Evolutionary conservation across 2,113 vertebrate genomes (phyloP), one percentile per base, ranked within the genome.

Genomic region (Nanger granti): DNA sequence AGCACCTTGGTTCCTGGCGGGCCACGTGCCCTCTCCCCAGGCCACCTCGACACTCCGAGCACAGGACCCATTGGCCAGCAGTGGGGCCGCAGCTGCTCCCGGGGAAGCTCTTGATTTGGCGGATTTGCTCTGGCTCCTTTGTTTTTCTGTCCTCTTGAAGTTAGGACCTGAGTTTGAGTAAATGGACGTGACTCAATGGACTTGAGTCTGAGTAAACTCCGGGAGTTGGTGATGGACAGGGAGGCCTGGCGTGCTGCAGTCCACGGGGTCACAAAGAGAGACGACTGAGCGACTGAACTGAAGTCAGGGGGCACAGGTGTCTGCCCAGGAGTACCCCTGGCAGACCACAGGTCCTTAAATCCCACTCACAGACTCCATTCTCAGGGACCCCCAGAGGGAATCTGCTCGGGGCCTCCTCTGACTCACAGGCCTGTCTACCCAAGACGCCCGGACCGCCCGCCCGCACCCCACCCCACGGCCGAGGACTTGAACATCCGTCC

Each of bases 21-120:
- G 34, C 8, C 4, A 34, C 12, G 4, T 26, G 24, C 28, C 18
- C 29, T 29, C 34, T 57, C 85, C 24, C 18, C 1, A 4, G 52
- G 31, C 12, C 18, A 54, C 15, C 6, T 6, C 0, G 20, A 0
- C 6, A 4, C 5, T 34, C 34, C 5, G 10, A 24, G 26, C 52
- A 7, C 12, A 34, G 8, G 47, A 4, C 2, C 44, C 14, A 22
- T 6, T 11, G 18, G 28, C 34, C 41, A 22, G 12, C 60, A 28
- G 28, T 0, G 41, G 20, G 12, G 5, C 3, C 34, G 24, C 49
- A 4, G 47, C 55, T 20, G 18, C 24, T 59, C 11, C 1, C 1
- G 47, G 34, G 37, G 29, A 2, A 22, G 54, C 86, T 29, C 49
- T 52, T 26, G 2, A 37, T 44, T 93, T 7, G 28, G 44, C 1